Conservation (phyloP, 53 echinoderm and acorn worm species). For the Paelopatides confundens region DNA sequence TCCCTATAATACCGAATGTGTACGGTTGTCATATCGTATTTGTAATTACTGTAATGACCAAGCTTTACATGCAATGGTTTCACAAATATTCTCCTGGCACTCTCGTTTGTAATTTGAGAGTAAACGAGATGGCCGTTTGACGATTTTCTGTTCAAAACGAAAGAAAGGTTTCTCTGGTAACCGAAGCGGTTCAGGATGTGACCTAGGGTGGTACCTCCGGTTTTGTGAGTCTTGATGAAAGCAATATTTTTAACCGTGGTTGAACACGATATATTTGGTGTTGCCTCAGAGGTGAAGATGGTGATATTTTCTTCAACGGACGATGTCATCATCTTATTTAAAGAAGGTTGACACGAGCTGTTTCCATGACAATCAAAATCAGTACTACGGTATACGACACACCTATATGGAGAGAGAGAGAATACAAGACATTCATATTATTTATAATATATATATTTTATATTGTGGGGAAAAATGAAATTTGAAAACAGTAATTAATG, state of each 20-base stretch:
- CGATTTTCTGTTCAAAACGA: constrained; percentile 62
- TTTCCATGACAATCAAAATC: too few species aligned
- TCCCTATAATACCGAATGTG: constrained; percentile 73
- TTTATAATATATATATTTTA: too few species aligned
- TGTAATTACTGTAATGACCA: constrained; percentile 43
- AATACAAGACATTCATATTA: too few species aligned
- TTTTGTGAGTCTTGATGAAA: constrained; percentile 87
- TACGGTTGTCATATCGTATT: constrained; percentile 78
- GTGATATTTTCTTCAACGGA: too few species aligned
- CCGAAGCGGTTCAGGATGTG: constrained; percentile 81
- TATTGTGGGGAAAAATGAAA: too few species aligned
- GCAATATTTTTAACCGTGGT: constrained; percentile 58
- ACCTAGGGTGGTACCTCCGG: constrained; percentile 77
- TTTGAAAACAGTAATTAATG: too few species aligned
- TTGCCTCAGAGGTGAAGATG: too few species aligned
- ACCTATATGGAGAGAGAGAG: too few species aligned
- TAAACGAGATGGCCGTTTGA: constrained; percentile 70
- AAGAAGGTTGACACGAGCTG: too few species aligned
- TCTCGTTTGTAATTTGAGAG: not conserved
- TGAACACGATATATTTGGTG: too few species aligned
- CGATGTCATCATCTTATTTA: too few species aligned
- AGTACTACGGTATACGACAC: too few species aligned
- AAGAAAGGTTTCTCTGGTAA: constrained; percentile 62
- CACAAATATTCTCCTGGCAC: constrained; percentile 60
- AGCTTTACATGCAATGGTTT: constrained; percentile 61